Conservation (phyloP, 2,113 vertebrate species). For the Paramormyrops kingsleyae region DNA sequence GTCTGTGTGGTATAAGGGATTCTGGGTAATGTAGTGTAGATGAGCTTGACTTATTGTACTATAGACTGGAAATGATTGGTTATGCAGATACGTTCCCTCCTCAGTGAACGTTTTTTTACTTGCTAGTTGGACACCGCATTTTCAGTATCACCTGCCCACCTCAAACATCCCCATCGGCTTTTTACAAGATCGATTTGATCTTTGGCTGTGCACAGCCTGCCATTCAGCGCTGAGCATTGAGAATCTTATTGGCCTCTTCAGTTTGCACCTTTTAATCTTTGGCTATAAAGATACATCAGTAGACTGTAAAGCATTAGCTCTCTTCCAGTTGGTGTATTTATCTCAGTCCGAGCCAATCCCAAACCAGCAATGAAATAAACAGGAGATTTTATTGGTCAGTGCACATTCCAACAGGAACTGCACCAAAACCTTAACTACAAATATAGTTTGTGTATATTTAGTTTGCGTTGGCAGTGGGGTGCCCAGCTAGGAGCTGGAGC, state of each 20-base stretch:
- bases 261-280: not conserved
- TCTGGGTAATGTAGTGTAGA: not conserved
- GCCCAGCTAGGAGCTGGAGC: not conserved
- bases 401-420: not conserved
- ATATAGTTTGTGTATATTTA: not conserved
- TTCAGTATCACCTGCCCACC: not conserved
- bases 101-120: not conserved
- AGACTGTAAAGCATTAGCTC: not conserved
- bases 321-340: not conserved
- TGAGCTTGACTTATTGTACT: not conserved
- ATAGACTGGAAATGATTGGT: not conserved
- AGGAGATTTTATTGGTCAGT: not conserved
- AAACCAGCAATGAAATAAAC: constrained; percentile 1
- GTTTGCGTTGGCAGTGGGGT: not conserved
- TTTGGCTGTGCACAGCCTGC: not conserved
- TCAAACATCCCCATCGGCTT: not conserved
- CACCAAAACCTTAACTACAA: not conserved
- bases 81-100: too few relatives aligned
- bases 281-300: not conserved
- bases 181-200: not conserved
- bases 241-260: not conserved
- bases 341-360: not conserved
- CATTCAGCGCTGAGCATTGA: not conserved
- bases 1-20: not conserved
- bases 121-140: not conserved